Conservation (phyloP, 2,888 invertebrate genomes). For the Unio pictorum region DNA sequence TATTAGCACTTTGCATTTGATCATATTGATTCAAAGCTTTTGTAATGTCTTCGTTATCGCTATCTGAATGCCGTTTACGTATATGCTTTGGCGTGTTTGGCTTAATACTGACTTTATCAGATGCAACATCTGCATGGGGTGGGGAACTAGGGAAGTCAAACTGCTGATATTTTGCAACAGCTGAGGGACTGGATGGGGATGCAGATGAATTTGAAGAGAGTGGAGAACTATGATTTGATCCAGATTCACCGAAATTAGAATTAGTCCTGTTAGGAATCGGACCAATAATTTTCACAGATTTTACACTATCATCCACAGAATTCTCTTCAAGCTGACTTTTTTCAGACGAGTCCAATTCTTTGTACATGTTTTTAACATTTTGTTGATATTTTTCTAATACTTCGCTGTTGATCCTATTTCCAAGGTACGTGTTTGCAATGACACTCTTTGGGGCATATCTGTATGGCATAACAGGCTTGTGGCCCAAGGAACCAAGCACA, state of each 20-base stretch:
- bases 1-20: slow-evolving; percentile 20
- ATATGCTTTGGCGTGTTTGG: slow-evolving; percentile 64
- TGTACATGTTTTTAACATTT: slow-evolving; percentile 59
- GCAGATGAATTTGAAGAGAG: slow-evolving; percentile 22
- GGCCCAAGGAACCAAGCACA: slow-evolving; percentile 21
- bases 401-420: slow-evolving; percentile 47
- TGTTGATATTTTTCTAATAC: slow-evolving; percentile 64
- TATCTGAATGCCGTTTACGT: slow-evolving; percentile 63
- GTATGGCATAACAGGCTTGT: slow-evolving; percentile 27
- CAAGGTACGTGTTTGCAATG: slow-evolving; percentile 70
- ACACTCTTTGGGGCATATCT: slow-evolving; percentile 69
- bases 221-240: slow-evolving; percentile 27
- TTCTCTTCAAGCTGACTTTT: slow-evolving; percentile 5
- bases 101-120: slow-evolving; percentile 65
- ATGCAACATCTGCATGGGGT: slow-evolving; percentile 60
- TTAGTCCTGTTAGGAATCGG: no score
- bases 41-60: slow-evolving; percentile 60
- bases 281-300: no score
- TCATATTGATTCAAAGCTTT: slow-evolving; percentile 47
- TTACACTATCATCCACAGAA: no score
- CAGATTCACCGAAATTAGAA: no score
- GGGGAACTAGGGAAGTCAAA: slow-evolving; percentile 49
- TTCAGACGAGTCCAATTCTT: slow-evolving; percentile 33
- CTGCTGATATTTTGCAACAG: slow-evolving; percentile 30
- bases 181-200: slow-evolving; percentile 29